phyloP scores from a whole-genome alignment of 1,140 invertebrate species.

The Planococcus citri region DNA sequence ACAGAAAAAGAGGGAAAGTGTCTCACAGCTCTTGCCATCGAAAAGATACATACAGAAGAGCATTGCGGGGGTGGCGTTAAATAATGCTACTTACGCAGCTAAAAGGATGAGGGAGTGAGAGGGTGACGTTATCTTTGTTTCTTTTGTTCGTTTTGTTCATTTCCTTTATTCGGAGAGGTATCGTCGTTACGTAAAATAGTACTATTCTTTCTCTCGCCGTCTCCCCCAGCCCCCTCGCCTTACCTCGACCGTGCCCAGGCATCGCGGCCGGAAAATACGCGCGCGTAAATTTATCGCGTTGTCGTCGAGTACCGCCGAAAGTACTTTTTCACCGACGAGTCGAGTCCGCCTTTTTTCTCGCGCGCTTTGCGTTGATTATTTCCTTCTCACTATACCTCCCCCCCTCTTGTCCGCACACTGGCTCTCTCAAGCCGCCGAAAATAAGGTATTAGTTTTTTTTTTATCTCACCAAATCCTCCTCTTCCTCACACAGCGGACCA shows the following conservation, averaged over 20 bases:
- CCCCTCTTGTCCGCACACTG: too few relatives aligned
- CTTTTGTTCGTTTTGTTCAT: constrained; percentile 18
- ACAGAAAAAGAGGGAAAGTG: background rate
- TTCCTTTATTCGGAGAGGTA: constrained; percentile 17
- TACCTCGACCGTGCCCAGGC: too few relatives aligned
- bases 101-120: too few relatives aligned
- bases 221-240: too few relatives aligned
- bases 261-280: constrained; percentile 5
- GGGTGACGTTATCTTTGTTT: constrained; percentile 13
- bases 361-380: background rate
- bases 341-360: background rate
- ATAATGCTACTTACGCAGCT: constrained; percentile 10
- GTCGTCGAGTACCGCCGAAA: background rate
- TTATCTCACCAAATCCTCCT: too few relatives aligned
- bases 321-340: background rate
- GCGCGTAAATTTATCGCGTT: background rate
- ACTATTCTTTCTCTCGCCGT: background rate
- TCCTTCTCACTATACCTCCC: too few relatives aligned
- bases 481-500: too few relatives aligned
- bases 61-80: background rate
- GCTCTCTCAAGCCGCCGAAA: too few relatives aligned
- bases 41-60: too few relatives aligned
- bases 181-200: constrained; percentile 1
- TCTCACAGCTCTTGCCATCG: constrained; percentile 4
- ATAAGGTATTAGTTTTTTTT: too few relatives aligned